Evolutionary conservation across 2,113 vertebrate genomes (phyloP), one percentile per base, ranked within the genome.

Genomic region (Sinosuthora webbiana): DNA sequence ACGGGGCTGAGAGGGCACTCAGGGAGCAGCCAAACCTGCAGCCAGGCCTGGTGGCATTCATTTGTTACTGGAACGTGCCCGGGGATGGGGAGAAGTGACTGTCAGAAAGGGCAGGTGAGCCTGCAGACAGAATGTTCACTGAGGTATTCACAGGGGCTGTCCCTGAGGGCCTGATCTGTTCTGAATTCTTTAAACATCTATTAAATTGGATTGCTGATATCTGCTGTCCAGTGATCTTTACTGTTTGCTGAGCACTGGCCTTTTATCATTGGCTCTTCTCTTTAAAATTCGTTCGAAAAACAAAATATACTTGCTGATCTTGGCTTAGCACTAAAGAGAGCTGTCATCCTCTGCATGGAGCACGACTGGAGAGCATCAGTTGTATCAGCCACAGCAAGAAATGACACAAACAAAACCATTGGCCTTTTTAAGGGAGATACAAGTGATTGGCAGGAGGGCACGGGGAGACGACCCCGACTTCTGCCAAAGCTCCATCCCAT

Each of bases 221-320:
- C 63, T 77, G 25, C 50, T 94, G 45, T 50, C 37, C 92, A 83
- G 70, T 10, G 30, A 50, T 59, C 82, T 87, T 91, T 64, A 76
- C 65, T 0, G 2, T 89, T 89, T 93, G 90, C 79, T 55, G 44
- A 59, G 71, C 21, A 1, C 74, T 55, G 42, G 42, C 24, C 78
- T 96, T 93, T 93, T 83, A 93, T 70, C 76, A 5, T 63, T 37
- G 63, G 75, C 67, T 55, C 18, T 95, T 83, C 85, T 77, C 47
- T 76, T 95, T 94, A 55, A 95, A 93, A 93, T 77, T 78, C 76
- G 74, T 81, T 89, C 93, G 75, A 53, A 86, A 87, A 95, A 71
- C 49, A 67, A 88, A 96, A 93, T 88, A 49, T 23, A 62, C 62
- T 93, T 80, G 90, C 93, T 96, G 95, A 63, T 92, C 83, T 96